phyloP scores from a whole-genome alignment of 2,797 vertebrate genomes.

The Chelidonichthys spinosus region DNA sequence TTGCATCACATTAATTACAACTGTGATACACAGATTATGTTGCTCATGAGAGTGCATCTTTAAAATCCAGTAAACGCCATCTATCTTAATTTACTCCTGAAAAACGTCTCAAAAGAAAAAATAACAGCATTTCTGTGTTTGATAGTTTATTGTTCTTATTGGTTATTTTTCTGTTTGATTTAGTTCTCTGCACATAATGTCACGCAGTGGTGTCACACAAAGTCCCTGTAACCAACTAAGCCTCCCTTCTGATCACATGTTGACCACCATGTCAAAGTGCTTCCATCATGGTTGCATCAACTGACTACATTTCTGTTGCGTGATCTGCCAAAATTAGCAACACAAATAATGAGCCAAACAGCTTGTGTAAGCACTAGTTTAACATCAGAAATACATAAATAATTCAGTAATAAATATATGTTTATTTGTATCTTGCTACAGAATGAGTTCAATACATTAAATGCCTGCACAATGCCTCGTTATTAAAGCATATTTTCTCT shows the following conservation, averaged over 20 bases:
- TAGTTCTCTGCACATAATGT: conserved; percentile 5
- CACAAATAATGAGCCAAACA: conserved; percentile 2
- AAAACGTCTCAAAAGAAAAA: not conserved
- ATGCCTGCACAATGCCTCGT: not conserved
- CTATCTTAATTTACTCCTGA: not conserved
- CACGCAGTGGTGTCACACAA: conserved; percentile 32
- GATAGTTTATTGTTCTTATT: not conserved
- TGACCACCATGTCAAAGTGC: conserved; percentile 60
- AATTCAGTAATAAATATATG: not conserved
- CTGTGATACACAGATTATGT: conserved; percentile 36
- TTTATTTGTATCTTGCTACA: conserved; percentile 7
- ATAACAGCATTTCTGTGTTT: not conserved
- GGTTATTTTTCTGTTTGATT: not conserved
- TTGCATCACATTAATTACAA: conserved; percentile 55
- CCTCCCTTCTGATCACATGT: conserved; percentile 67
- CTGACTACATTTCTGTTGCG: conserved; percentile 56
- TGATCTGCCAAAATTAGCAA: conserved; percentile 41
- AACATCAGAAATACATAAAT: conserved; percentile 12
- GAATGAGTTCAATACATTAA: not conserved
- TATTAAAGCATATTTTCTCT: conserved; percentile 48
- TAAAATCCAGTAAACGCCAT: not conserved
- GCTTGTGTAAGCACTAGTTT: not conserved
- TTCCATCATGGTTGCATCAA: conserved; percentile 68
- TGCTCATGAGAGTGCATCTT: not conserved
- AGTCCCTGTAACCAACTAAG: conserved; percentile 42